Percentiles rank a stretch among this genome's conserved stretches.
phyloP scores from a whole-genome alignment of 2,797 vertebrate species.

The Erethizon dorsatum region DNA sequence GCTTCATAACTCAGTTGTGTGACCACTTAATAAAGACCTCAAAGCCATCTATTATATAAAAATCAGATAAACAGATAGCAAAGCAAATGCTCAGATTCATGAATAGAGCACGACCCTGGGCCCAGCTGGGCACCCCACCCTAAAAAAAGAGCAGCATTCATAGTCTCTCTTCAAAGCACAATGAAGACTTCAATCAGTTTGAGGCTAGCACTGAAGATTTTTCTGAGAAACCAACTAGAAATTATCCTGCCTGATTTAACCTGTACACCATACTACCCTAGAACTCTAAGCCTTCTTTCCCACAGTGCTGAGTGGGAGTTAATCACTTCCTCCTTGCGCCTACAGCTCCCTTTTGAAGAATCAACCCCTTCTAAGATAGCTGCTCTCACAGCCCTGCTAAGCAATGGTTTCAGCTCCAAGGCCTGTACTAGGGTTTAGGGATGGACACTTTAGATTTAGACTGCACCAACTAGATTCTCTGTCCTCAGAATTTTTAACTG shows the following conservation, averaged over 20 bases:
- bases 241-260: neutral
- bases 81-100: neutral
- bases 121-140: neutral
- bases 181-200: neutral
- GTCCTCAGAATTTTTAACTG: neutral
- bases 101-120: neutral
- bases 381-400: neutral
- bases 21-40: neutral
- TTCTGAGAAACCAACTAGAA: neutral
- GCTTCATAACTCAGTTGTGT: neutral
- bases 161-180: neutral
- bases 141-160: neutral
- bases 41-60: slow-evolving; percentile 31
- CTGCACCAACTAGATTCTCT: neutral
- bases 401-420: neutral
- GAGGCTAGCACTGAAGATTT: neutral
- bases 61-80: neutral
- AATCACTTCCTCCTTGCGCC: neutral
- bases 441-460: neutral
- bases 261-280: neutral
- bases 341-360: neutral
- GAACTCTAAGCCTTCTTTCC: neutral
- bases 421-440: neutral
- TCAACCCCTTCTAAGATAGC: neutral
- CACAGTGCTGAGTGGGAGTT: neutral